These are phyloP conservation scores for Julus scandinavius DNA, from an alignment of 2,888 invertebrate species.

Conservation along the genomic window DNA sequence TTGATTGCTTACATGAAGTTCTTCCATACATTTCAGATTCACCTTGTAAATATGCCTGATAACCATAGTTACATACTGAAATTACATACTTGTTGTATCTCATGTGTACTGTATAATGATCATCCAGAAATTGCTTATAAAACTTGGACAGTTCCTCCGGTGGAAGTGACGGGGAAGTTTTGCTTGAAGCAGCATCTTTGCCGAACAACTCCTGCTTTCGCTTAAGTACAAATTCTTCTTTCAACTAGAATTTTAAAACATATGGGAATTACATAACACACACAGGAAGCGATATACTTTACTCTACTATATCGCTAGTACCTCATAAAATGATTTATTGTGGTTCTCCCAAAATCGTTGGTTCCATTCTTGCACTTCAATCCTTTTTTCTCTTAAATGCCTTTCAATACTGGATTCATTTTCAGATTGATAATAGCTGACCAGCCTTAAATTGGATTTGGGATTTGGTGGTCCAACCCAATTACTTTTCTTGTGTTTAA, in stretches of 20 bases:
- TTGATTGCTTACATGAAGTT: no score
- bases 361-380: conserved; percentile 83
- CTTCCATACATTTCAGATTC: not conserved
- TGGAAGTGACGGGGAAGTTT: not conserved
- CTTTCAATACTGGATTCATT: conserved; percentile 77
- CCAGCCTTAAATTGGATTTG: conserved; percentile 80
- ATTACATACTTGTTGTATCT: conserved; percentile 72
- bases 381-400: conserved; percentile 73
- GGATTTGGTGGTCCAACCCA: conserved; percentile 84
- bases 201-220: conserved; percentile 44
- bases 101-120: conserved; percentile 80
- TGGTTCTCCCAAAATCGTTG: conserved; percentile 85
- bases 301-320: no score
- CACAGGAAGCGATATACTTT: no score
- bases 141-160: conserved; percentile 76
- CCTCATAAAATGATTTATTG: conserved; percentile 79
- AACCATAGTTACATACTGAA: not conserved
- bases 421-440: conserved; percentile 74
- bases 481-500: conserved; percentile 63
- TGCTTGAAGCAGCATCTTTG: not conserved
- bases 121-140: conserved; percentile 85
- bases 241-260: conserved; percentile 41
- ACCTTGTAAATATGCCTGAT: not conserved
- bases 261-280: no score
- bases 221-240: conserved; percentile 18